Evolutionary conservation across 2,797 vertebrate species (phyloP).

Genomic region (Gallinago solitaria): DNA sequence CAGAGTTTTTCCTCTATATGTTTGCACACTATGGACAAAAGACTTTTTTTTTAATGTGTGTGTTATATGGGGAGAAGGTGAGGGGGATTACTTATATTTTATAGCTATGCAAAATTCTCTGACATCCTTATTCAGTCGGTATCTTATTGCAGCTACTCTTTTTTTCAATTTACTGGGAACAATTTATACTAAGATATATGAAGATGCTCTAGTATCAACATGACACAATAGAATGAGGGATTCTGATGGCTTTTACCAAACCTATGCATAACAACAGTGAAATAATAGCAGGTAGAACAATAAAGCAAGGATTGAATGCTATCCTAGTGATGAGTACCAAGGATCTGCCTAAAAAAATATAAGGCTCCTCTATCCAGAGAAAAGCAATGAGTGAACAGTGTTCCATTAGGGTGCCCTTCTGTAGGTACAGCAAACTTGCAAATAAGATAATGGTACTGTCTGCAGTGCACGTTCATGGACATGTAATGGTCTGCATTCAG

Average conservation of each 20-base stretch:
- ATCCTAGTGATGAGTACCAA: background rate
- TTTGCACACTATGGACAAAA: background rate
- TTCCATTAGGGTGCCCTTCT: background rate
- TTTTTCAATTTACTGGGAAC: conserved; percentile 29
- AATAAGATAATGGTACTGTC: background rate
- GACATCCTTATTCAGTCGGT: background rate
- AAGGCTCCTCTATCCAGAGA: background rate
- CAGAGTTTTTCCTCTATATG: background rate
- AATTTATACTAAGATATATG: conserved; percentile 5
- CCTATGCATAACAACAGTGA: background rate
- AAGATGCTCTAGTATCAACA: background rate
- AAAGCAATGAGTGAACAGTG: background rate
- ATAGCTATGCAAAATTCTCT: background rate
- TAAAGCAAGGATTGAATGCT: background rate
- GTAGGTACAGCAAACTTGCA: background rate
- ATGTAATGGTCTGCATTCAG: background rate
- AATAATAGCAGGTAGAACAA: conserved; percentile 10
- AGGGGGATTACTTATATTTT: background rate
- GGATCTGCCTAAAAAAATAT: background rate
- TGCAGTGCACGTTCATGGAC: background rate
- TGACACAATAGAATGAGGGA: background rate
- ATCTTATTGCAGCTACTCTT: background rate
- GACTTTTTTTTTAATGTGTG: background rate
- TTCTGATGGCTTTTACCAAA: conserved; percentile 28
- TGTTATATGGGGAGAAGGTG: background rate